Percentiles rank a stretch among this genome's conserved stretches.
phyloP scores from a whole-genome alignment of 2,797 vertebrate genomes.

The Picus viridis region DNA sequence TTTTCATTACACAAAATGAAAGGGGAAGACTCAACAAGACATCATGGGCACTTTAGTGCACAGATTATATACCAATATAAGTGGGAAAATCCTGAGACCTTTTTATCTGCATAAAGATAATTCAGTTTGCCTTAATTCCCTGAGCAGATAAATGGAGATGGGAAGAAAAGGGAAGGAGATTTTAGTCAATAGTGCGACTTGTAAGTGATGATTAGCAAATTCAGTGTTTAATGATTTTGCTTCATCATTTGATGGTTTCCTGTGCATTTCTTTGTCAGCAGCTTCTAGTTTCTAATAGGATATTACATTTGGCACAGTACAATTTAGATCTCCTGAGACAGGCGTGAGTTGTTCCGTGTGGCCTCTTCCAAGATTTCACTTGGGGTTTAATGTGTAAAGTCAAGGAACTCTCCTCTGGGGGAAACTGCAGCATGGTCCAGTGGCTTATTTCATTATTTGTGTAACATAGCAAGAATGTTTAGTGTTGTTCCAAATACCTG shows the following conservation, averaged over 20 bases:
- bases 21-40: neutral
- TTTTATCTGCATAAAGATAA: neutral
- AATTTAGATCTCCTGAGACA: neutral
- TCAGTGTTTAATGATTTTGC: conserved; percentile 44
- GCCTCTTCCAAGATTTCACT: neutral
- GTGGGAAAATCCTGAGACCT: neutral
- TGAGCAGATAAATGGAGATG: neutral
- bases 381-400: neutral
- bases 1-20: neutral
- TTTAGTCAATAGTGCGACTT: conserved; percentile 12
- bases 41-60: neutral
- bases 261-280: neutral
- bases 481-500: neutral
- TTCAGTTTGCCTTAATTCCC: neutral
- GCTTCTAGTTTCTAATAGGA: conserved; percentile 12
- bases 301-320: conserved; percentile 8
- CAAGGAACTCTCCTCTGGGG: neutral
- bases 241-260: conserved; percentile 33
- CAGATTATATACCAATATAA: neutral
- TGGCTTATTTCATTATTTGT: conserved; percentile 1
- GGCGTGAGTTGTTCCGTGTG: neutral
- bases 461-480: neutral
- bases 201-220: conserved; percentile 46
- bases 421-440: neutral
- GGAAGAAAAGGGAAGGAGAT: neutral